These are phyloP conservation scores for Muscicapa adusta DNA, from an alignment of 2,113 vertebrate species.

Conservation along the genomic window DNA sequence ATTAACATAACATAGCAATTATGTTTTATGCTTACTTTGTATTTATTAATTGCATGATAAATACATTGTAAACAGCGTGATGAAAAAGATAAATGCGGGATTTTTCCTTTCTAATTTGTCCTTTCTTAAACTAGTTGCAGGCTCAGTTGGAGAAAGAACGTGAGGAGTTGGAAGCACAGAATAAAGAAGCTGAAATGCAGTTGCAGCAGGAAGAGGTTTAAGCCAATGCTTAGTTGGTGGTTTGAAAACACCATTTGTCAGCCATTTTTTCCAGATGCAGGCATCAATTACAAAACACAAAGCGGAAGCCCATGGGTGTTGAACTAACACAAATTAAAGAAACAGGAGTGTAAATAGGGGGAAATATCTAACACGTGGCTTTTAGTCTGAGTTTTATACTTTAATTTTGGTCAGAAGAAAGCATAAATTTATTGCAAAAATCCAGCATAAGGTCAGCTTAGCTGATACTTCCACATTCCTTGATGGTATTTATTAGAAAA, in stretches of 20 bases:
- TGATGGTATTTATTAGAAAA: neutral
- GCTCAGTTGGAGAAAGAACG: conserved; percentile 37
- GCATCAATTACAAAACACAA: neutral
- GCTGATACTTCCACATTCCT: neutral
- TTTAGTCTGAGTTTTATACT: neutral
- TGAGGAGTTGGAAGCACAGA: conserved; percentile 30
- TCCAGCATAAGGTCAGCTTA: neutral
- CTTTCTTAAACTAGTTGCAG: neutral
- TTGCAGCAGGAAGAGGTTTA: conserved; percentile 58
- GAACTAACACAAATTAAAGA: neutral
- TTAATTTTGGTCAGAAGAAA: neutral
- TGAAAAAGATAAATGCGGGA: accelerated
- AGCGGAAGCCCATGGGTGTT: neutral
- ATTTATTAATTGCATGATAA: neutral
- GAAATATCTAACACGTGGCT: neutral
- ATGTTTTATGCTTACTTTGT: neutral
- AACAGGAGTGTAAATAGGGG: neutral
- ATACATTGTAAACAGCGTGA: neutral
- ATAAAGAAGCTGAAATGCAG: conserved; percentile 64
- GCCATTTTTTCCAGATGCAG: neutral
- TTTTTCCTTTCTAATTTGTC: neutral
- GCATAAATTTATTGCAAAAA: neutral
- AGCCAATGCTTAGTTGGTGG: neutral
- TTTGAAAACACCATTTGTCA: neutral
- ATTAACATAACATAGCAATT: neutral